Conservation (phyloP, 2,113 vertebrate species). For the Crotalus tigris region DNA sequence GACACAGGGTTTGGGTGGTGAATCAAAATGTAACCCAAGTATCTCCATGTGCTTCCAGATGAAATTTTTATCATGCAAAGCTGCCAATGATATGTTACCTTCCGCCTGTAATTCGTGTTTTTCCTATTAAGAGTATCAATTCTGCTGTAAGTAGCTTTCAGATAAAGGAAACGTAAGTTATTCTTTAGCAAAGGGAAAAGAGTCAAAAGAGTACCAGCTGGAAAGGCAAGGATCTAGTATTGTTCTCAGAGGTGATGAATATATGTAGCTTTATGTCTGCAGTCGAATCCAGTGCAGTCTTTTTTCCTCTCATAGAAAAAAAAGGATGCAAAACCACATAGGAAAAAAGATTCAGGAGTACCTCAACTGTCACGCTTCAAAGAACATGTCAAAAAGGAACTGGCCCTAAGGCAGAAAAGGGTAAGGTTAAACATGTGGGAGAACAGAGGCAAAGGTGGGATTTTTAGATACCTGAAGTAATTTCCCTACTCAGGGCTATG, state of each 20-base stretch:
- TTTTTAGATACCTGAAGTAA: background rate
- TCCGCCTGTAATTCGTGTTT: background rate
- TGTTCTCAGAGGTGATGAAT: background rate
- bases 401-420: conserved; percentile 70
- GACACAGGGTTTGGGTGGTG: background rate
- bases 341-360: conserved; percentile 46
- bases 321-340: background rate
- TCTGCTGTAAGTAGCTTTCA: background rate
- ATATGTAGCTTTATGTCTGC: background rate
- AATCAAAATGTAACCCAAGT: background rate
- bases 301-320: background rate
- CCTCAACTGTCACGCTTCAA: conserved; percentile 59
- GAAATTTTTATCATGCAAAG: background rate
- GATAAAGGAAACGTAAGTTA: background rate
- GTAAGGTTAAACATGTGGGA: conserved; percentile 43
- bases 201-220: background rate
- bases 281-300: background rate
- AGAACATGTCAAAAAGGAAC: conserved; percentile 65
- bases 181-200: background rate
- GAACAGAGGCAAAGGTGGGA: background rate
- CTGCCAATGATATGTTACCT: background rate
- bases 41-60: background rate
- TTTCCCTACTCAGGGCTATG: background rate
- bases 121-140: background rate
- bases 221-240: background rate